Conservation (phyloP, 2,888 invertebrate genomes). For the Choreutis nemorana region DNA sequence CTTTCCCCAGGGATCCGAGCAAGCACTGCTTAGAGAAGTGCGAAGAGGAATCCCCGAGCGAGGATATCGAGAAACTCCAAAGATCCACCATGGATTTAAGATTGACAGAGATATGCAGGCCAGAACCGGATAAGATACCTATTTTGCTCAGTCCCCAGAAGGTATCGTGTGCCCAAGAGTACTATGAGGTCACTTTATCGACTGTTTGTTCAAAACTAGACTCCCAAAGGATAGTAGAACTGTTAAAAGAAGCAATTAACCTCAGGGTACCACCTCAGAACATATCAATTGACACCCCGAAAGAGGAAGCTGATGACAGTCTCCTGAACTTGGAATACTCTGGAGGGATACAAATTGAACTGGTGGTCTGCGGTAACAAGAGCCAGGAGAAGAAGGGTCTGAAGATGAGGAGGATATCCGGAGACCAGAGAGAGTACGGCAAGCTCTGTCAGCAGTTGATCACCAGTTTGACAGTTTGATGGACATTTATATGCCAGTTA, state of each 20-base stretch:
- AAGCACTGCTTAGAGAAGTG: constrained; percentile 35
- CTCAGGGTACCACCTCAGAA: constrained; percentile 76
- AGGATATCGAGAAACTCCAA: constrained; percentile 48
- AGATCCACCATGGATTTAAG: constrained; percentile 53
- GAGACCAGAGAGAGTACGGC: constrained; percentile 87
- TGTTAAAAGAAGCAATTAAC: constrained; percentile 82
- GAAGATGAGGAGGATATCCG: constrained; percentile 86
- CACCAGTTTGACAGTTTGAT: constrained; percentile 81
- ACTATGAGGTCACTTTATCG: constrained; percentile 79
- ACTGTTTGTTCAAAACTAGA: constrained; percentile 83
- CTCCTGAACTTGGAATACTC: constrained; percentile 77
- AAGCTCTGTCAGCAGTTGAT: constrained; percentile 89
- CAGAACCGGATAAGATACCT: constrained; percentile 35
- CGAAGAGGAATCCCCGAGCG: constrained; percentile 30
- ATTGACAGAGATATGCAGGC: constrained; percentile 43
- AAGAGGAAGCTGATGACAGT: constrained; percentile 47
- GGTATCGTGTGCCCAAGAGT: constrained; percentile 45
- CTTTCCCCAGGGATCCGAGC: constrained; percentile 38
- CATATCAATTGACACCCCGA: constrained; percentile 55
- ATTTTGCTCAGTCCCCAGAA: constrained; percentile 48
- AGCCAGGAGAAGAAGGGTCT: constrained; percentile 79
- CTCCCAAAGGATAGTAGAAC: constrained; percentile 79
- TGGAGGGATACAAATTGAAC: constrained; percentile 85
- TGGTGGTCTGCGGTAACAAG: constrained; percentile 80
- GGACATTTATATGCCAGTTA: too few relatives aligned